Percentiles rank a stretch among this genome's conserved stretches.
These are phyloP conservation scores for Drosophila jambulina DNA, from an alignment of 1,140 invertebrate genomes.

Conservation along the genomic window DNA sequence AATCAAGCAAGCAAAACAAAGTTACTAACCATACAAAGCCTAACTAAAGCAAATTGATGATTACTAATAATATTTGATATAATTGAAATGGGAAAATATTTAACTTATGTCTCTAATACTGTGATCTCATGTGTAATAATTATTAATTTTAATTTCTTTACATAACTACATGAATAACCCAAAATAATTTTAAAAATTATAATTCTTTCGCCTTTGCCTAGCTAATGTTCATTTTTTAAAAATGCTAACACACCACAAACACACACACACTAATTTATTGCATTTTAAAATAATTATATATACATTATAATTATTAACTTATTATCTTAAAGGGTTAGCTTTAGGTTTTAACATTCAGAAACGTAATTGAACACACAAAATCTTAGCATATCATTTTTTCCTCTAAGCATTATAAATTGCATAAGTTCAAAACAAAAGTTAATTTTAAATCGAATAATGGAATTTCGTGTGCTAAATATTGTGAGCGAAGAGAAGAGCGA, in stretches of 20 bases:
- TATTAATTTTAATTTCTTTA: slow-evolving; percentile 84
- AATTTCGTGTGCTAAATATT: slow-evolving; percentile 54
- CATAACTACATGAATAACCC: slow-evolving; percentile 55
- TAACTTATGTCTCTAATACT: slow-evolving; percentile 85
- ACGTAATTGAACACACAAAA: slow-evolving; percentile 34
- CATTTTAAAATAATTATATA: slow-evolving; percentile 70
- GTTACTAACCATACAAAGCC: slow-evolving; percentile 74
- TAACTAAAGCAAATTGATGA: slow-evolving; percentile 48
- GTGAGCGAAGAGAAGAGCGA: slow-evolving; percentile 17
- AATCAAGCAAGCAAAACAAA: slow-evolving; percentile 48
- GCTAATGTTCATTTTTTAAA: slow-evolving; percentile 73
- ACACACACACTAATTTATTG: slow-evolving; percentile 73
- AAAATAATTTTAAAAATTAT: slow-evolving; percentile 74
- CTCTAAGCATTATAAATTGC: slow-evolving; percentile 64
- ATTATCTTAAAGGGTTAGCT: slow-evolving; percentile 69
- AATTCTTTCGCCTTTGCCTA: slow-evolving; percentile 67
- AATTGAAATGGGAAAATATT: slow-evolving; percentile 72
- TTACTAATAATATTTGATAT: slow-evolving; percentile 39
- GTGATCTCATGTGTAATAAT: slow-evolving; percentile 85
- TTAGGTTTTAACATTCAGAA: slow-evolving; percentile 70
- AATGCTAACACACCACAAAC: slow-evolving; percentile 37
- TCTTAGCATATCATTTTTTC: slow-evolving; percentile 76
- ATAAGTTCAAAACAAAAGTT: slow-evolving; percentile 45
- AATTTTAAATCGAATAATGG: slow-evolving; percentile 52
- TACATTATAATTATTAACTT: slow-evolving; percentile 71